phyloP scores from a whole-genome alignment of 2,888 invertebrate species.

The Cosmorhoe ocellata region DNA sequence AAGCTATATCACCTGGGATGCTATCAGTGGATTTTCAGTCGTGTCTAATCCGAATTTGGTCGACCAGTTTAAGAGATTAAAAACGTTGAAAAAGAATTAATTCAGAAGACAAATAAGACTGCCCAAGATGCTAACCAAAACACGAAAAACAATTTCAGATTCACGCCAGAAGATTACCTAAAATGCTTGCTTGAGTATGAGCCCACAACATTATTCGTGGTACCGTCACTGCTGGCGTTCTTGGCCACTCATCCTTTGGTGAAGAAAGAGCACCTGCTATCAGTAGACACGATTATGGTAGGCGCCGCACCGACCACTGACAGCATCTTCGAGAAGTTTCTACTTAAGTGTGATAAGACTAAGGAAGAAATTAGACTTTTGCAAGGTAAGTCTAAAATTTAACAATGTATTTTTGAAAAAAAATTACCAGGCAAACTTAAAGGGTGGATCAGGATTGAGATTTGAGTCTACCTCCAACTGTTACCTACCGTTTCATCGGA shows the following conservation, averaged over 20 bases:
- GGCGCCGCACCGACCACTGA: conserved; percentile 89
- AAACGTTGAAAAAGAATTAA: no score
- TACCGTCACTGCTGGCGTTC: conserved; percentile 90
- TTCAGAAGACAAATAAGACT: no score
- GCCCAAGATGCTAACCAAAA: no score
- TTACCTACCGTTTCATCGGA: no score
- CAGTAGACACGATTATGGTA: conserved; percentile 84
- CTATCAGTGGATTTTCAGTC: no score
- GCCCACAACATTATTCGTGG: conserved; percentile 86
- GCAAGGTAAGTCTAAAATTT: conserved; percentile 55
- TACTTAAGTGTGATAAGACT: conserved; percentile 80
- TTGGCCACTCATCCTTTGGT: conserved; percentile 88
- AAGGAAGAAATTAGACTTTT: conserved; percentile 72
- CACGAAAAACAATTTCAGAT: conserved; percentile 58
- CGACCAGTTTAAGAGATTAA: no score
- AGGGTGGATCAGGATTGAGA: no score
- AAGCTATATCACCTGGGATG: no score
- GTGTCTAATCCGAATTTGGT: no score
- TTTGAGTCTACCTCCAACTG: no score
- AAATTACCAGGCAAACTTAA: background rate
- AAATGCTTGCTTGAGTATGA: conserved; percentile 83
- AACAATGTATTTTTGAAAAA: background rate
- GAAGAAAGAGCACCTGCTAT: conserved; percentile 84
- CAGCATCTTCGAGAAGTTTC: conserved; percentile 84
- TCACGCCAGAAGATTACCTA: conserved; percentile 88